A percentile compares a stretch with the other conserved stretches of the same genome.
Evolutionary conservation across 2,888 invertebrate genomes (phyloP).

Genomic region (Leucoptera coffeella): DNA sequence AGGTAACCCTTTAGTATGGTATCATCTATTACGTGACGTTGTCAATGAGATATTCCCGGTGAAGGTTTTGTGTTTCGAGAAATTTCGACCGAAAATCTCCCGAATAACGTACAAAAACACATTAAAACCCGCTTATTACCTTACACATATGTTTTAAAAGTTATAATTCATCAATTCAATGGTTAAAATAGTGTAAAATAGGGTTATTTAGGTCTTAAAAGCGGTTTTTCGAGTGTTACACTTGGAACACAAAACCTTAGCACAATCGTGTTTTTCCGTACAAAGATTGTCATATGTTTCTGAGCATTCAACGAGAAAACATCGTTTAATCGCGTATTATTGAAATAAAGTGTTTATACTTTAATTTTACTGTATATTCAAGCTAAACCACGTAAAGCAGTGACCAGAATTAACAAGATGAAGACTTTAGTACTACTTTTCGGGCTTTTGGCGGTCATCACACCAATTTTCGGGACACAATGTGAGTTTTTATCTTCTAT

Average conservation of each 20-base stretch:
- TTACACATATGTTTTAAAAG: slow-evolving; percentile 11
- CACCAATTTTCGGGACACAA: slow-evolving; percentile 51
- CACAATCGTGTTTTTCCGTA: slow-evolving; percentile 15
- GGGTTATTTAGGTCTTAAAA: background rate
- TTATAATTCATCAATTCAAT: slow-evolving; percentile 7
- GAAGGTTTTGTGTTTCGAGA: slow-evolving; percentile 43
- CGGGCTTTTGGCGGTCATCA: slow-evolving; percentile 33
- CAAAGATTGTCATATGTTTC: no score
- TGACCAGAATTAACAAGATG: slow-evolving; percentile 38
- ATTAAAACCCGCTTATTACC: no score
- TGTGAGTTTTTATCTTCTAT: slow-evolving; percentile 52
- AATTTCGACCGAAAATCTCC: slow-evolving; percentile 14
- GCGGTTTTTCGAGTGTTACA: slow-evolving; percentile 4
- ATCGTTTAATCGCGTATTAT: no score
- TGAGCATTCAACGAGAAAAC: no score
- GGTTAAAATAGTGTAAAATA: slow-evolving; percentile 1
- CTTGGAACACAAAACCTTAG: slow-evolving; percentile 44
- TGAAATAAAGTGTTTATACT: no score
- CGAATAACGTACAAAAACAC: no score
- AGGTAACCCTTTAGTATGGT: no score
- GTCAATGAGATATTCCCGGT: no score
- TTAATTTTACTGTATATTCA: no score
- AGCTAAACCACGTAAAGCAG: no score
- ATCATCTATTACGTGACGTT: no score
- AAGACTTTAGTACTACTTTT: slow-evolving; percentile 47